These are phyloP conservation scores for Drosophila histrio DNA, from an alignment of 2,888 invertebrate species.

Conservation along the genomic window DNA sequence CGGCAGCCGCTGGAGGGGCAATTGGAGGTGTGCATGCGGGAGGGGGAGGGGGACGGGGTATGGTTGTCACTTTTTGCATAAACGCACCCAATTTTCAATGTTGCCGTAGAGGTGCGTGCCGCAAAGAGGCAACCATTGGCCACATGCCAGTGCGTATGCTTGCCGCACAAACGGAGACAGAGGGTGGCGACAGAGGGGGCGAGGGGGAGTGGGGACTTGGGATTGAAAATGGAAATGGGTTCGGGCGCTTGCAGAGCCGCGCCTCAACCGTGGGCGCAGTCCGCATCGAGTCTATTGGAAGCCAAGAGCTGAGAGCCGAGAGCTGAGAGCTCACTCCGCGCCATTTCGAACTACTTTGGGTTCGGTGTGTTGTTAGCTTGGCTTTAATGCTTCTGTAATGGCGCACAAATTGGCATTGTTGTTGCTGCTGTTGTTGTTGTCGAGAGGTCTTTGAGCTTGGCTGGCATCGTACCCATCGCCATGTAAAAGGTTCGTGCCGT, in stretches of 20 bases:
- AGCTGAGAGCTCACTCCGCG: not conserved
- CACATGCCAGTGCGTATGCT: slow-evolving; percentile 71
- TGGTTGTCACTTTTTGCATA: slow-evolving; percentile 75
- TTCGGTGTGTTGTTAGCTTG: slow-evolving; percentile 54
- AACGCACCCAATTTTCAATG: slow-evolving; percentile 76
- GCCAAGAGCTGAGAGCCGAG: not conserved
- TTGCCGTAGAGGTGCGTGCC: slow-evolving; percentile 53
- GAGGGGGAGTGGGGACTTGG: not conserved
- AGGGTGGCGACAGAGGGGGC: not conserved
- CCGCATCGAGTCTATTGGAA: slow-evolving; percentile 41
- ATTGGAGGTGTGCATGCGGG: not conserved
- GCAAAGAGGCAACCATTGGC: slow-evolving; percentile 31
- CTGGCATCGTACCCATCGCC: slow-evolving; percentile 30
- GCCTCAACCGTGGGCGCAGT: slow-evolving; percentile 63
- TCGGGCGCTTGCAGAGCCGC: slow-evolving; percentile 62
- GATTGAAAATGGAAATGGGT: slow-evolving; percentile 53
- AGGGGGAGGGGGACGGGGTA: not conserved
- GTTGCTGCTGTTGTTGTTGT: slow-evolving; percentile 40
- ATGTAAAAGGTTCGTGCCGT: slow-evolving; percentile 62
- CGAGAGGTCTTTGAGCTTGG: slow-evolving; percentile 60
- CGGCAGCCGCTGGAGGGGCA: not conserved
- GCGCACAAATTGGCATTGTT: slow-evolving; percentile 71
- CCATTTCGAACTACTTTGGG: slow-evolving; percentile 16
- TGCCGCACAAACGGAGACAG: not conserved
- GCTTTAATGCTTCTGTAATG: slow-evolving; percentile 73